Percentiles rank a stretch among this genome's conserved stretches.
phyloP scores from a whole-genome alignment of 1,140 invertebrate species.

The Drosophila sulfurigaster region DNA sequence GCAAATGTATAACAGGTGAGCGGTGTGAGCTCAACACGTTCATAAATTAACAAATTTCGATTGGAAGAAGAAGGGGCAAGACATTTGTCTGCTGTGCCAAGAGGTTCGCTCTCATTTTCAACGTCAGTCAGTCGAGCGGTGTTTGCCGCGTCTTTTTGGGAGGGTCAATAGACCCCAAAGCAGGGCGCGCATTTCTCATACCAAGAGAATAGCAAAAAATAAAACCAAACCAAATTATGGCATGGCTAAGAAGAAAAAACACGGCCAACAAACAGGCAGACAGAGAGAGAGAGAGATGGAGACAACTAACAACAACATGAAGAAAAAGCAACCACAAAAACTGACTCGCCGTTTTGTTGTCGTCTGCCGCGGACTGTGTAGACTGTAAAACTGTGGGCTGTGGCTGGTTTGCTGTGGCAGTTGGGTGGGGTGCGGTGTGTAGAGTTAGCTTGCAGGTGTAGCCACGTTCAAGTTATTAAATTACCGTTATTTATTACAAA shows the following conservation, averaged over 20 bases:
- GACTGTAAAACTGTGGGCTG: constrained; percentile 4
- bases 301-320: constrained; percentile 8
- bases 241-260: constrained; percentile 46
- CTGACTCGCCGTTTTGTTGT: constrained; percentile 63
- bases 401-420: constrained; percentile 37
- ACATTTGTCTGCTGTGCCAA: constrained; percentile 3
- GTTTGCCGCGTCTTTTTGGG: constrained; percentile 24
- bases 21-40: constrained; percentile 36
- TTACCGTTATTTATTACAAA: constrained; percentile 82
- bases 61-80: background rate
- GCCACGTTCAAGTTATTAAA: constrained; percentile 74
- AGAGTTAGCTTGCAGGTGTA: constrained; percentile 61
- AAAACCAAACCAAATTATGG: constrained; percentile 55
- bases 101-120: constrained; percentile 55
- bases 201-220: constrained; percentile 29
- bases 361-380: constrained; percentile 37
- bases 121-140: constrained; percentile 28
- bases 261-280: constrained; percentile 17
- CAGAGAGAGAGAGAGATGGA: constrained; percentile 9
- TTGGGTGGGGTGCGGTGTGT: constrained; percentile 22
- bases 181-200: constrained; percentile 46
- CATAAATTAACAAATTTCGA: constrained; percentile 35
- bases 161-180: constrained; percentile 67
- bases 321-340: constrained; percentile 20
- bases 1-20: constrained; percentile 17